Percentiles rank a stretch among this genome's conserved stretches.
These are phyloP conservation scores for Styela clava DNA, from an alignment of 23 tunicate species.

Conservation along the genomic window DNA sequence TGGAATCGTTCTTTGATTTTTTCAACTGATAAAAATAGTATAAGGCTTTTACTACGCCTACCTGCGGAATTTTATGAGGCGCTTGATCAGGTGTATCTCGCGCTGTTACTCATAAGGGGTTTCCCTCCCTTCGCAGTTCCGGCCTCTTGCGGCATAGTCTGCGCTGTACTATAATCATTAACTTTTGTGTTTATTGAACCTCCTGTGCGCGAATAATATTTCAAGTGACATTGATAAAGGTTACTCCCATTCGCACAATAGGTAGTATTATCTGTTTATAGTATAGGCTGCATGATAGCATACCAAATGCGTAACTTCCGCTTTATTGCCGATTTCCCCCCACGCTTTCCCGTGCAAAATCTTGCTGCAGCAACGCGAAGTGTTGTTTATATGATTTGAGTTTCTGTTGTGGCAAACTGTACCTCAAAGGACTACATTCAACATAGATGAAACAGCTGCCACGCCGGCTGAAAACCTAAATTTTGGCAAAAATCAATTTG, in stretches of 20 bases:
- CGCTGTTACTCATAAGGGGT: neutral
- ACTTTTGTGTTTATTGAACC: neutral
- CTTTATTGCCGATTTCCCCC: neutral
- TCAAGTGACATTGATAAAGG: neutral
- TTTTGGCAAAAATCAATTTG: too few species aligned
- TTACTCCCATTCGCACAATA: neutral
- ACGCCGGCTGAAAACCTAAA: too few species aligned
- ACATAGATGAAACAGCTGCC: too few species aligned
- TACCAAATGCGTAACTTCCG: neutral
- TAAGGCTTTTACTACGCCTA: neutral
- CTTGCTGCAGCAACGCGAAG: neutral
- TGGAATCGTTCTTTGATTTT: too few species aligned
- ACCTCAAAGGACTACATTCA: too few species aligned
- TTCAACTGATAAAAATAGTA: too few species aligned
- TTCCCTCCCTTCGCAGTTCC: neutral
- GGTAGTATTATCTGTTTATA: neutral
- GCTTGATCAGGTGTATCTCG: slow-evolving; percentile 9
- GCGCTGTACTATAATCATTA: neutral
- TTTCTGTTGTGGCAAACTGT: too few species aligned
- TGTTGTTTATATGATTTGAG: too few species aligned
- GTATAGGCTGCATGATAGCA: neutral
- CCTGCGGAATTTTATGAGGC: neutral
- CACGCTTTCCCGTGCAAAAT: neutral
- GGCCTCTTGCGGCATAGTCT: neutral
- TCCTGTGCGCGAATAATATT: neutral